These are phyloP conservation scores for Acrobasis consociella DNA, from an alignment of 2,888 invertebrate species.

Conservation along the genomic window DNA sequence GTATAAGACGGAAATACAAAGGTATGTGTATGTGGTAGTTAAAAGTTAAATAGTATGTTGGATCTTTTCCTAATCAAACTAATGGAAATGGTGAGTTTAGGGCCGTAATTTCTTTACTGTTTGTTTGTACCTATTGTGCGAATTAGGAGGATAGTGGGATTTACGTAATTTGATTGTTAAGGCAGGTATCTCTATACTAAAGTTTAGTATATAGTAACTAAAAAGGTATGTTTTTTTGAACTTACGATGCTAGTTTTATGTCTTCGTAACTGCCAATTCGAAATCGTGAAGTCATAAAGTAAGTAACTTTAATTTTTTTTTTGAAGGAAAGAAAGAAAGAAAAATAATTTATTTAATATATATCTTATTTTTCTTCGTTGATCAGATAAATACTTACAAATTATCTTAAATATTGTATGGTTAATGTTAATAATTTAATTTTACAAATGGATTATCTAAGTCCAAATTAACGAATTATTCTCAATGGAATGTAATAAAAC, in stretches of 20 bases:
- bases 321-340: too few species aligned
- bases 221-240: not conserved
- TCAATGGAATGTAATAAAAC: not conserved
- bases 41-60: constrained; percentile 75
- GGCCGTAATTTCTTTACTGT: constrained; percentile 52
- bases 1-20: constrained; percentile 54
- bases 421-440: too few species aligned
- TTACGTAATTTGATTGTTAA: constrained; percentile 3
- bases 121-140: constrained; percentile 29
- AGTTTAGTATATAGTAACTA: not conserved
- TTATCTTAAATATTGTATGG: too few species aligned
- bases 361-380: too few species aligned
- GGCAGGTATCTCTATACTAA: not conserved
- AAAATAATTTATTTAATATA: too few species aligned
- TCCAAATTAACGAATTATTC: not conserved
- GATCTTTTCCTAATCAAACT: constrained; percentile 73
- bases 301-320: too few species aligned
- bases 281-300: too few species aligned
- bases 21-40: constrained; percentile 60
- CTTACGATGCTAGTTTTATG: too few species aligned
- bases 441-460: too few species aligned
- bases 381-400: too few species aligned
- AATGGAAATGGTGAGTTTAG: constrained; percentile 65
- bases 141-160: constrained; percentile 19
- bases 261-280: too few species aligned